Base-by-base conservation (phyloP, 1,140 invertebrate genomes). In the Helicoverpa armigera region DNA sequence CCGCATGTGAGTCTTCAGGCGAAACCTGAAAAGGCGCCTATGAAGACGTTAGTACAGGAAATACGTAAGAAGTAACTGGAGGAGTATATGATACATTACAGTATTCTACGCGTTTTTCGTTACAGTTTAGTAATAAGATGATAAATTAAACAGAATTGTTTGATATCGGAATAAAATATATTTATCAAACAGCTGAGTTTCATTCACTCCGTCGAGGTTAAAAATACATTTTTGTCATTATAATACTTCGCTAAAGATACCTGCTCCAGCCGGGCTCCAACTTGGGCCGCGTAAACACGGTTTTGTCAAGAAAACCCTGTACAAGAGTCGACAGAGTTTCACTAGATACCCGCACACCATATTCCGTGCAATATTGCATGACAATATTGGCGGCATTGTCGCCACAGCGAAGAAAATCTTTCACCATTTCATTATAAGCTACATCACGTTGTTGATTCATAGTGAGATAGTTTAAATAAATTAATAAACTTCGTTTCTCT, bases 1-100 rank as follows among this genome's bases (percentile, higher is more conserved):
- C 14, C 98, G 95, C 96, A 99, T 97, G 93, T 99, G 98, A 0
- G 98, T 99, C 92, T 99, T 99, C 48, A 99, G 94, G 83, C 99
- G 98, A 88, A 92, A 95, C 60, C 95, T 95, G 77, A 23, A 90
- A 94, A 48, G 80, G 48, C 79, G 56, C 56, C 56, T 58, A 18
- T 23, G 10, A 58, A 58, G 18, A 58, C 18, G 56, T 58, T 58
- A 60, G 60, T 67, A 43, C 9, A 43, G 35, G 5, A 43, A 43
- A 5, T 5, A 43, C 35, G 35, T 43, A 43, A 43, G 5, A 43
- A 43, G 4, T 1, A 43, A 43, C 4, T 7, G 35, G 35, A 9
- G 35, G 9, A 43, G 35, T 9, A 43, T 9, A 43, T 7, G 5
- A 43, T 43, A 43, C 35, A 9, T 43, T 0, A 7, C 35, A 7